Base-by-base conservation (phyloP, 1,140 invertebrate species). In the Nomia melanderi region DNA sequence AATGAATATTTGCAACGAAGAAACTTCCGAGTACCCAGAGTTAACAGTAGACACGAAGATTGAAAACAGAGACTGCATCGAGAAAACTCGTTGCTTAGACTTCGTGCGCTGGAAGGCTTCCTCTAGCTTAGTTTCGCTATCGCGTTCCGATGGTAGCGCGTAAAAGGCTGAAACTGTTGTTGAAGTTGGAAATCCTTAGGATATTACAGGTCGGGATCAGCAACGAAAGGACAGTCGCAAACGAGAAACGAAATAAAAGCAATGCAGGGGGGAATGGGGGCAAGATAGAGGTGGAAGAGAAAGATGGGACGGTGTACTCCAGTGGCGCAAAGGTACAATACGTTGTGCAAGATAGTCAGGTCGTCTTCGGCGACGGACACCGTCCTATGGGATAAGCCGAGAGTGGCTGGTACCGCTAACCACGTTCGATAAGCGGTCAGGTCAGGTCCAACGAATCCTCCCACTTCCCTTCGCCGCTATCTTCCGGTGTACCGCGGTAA, bases 401-500 rank as follows among this genome's bases (percentile, higher is more conserved):
- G 82, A 84, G 82, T 76, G 82, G 79, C 83, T 78, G 75, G 73
- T 76, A 63, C 70, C 70, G 71, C 75, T 77, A 85, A 84, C 83
- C 83, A 81, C 79, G 82, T 84, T 85, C 82, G 83, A 85, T 85
- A 85, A 85, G 83, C 83, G 83, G 82, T 85, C 71, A 65, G 82
- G 79, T 84, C 79, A 66, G 71, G 78, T 73, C 75, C 82, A 63
- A 81, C 82, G 78, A 69, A 81, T 73, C 57, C 75, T 64, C 17
- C 41, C 41, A 17, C 62, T 23, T 23, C 41, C 36, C 29, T 47
- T 41, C 50, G 36, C n/a, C 36, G 6, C 41, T 53, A 59, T 77
- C 80, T 62, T 82, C 72, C 69, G 71, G 20, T 69, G 36, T 66
- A 83, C 74, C 72, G 67, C 29, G 20, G 36, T 39, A 69, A 79